A percentile compares a stretch with the other conserved stretches of the same genome.
Evolutionary conservation across 2,888 invertebrate species (phyloP).

Genomic region (Epirrhoe alternata): DNA sequence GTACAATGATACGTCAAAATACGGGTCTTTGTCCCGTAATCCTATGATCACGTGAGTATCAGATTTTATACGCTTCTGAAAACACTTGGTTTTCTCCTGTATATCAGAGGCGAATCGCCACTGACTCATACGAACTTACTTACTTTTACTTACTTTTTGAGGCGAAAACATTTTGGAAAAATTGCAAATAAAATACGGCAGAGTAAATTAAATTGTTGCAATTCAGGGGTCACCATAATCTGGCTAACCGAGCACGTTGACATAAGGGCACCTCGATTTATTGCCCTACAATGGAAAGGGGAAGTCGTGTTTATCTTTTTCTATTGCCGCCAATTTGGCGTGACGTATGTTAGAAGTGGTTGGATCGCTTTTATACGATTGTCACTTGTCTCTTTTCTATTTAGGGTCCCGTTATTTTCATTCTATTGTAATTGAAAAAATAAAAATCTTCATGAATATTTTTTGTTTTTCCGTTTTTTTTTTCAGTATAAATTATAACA

Average conservation of each 20-base stretch:
- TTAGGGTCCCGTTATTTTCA: not conserved
- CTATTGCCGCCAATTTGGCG: conserved; percentile 69
- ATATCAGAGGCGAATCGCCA: too few relatives aligned
- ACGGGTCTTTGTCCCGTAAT: too few relatives aligned
- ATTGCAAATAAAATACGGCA: not conserved
- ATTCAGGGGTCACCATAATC: conserved; percentile 44
- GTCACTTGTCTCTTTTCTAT: conserved; percentile 11
- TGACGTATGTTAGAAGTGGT: conserved; percentile 59
- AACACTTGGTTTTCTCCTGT: too few relatives aligned
- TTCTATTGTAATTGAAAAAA: not conserved
- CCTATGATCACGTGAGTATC: too few relatives aligned
- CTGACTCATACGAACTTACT: too few relatives aligned
- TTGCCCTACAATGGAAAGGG: conserved; percentile 78
- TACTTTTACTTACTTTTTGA: too few relatives aligned
- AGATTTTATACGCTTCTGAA: too few relatives aligned
- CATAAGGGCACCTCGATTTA: conserved; percentile 80
- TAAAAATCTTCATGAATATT: too few relatives aligned
- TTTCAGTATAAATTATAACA: too few relatives aligned
- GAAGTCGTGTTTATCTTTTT: conserved; percentile 77
- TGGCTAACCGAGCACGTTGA: conserved; percentile 78
- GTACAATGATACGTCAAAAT: too few relatives aligned
- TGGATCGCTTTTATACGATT: conserved; percentile 46
- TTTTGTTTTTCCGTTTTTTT: too few relatives aligned
- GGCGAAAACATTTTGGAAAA: not conserved
- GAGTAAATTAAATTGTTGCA: not conserved